phyloP scores from a whole-genome alignment of 2,888 invertebrate genomes.

The Boloria selene region DNA sequence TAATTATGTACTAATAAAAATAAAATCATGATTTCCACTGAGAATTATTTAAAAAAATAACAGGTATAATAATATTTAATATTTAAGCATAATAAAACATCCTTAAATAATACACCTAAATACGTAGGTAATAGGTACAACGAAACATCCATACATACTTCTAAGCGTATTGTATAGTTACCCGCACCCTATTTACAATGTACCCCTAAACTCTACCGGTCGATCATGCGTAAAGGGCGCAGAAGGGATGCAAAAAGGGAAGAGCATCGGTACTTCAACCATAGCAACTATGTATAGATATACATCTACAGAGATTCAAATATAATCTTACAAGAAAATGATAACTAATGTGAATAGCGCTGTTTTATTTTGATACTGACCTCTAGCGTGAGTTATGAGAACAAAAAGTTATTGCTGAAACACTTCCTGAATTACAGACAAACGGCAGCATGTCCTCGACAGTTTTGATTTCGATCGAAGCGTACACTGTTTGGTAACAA shows the following conservation, averaged over 20 bases:
- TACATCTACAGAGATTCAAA: conserved; percentile 39
- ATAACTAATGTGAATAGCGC: conserved; percentile 37
- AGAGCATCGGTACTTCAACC: conserved; percentile 78
- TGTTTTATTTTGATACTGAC: conserved; percentile 65
- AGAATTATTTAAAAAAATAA: too few relatives aligned
- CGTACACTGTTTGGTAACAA: conserved; percentile 63
- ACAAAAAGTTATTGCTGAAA: conserved; percentile 79
- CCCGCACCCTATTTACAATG: conserved; percentile 70
- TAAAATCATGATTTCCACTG: too few relatives aligned
- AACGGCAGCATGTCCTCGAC: conserved; percentile 70
- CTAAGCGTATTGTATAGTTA: conserved; percentile 36
- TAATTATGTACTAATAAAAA: too few relatives aligned
- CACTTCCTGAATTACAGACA: conserved; percentile 77
- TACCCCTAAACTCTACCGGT: conserved; percentile 80
- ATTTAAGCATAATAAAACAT: background rate
- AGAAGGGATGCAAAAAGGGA: conserved; percentile 80
- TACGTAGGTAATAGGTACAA: background rate
- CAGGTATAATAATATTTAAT: too few relatives aligned
- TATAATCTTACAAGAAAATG: conserved; percentile 20
- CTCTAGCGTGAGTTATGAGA: conserved; percentile 78
- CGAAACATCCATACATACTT: conserved; percentile 26
- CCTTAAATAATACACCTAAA: background rate
- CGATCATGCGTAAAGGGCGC: conserved; percentile 82
- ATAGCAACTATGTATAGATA: conserved; percentile 55
- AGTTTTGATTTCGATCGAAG: conserved; percentile 70